phyloP scores from a whole-genome alignment of 1,140 invertebrate genomes.

The Triops cancriformis region DNA sequence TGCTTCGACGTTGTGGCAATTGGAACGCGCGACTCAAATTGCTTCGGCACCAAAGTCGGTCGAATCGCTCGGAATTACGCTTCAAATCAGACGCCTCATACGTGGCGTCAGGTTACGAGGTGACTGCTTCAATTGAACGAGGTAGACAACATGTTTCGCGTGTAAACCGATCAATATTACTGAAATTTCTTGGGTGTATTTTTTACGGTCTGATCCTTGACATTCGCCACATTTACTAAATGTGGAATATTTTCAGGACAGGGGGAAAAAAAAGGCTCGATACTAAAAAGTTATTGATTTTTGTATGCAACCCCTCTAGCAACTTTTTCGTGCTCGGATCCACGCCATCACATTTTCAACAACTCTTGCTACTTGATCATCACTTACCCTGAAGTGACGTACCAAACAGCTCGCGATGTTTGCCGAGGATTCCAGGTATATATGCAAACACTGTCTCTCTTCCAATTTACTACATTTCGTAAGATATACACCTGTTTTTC shows the following conservation, averaged over 20 bases:
- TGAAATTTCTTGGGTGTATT: neutral
- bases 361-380: conserved; percentile 59
- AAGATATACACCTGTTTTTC: neutral
- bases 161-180: conserved; percentile 15
- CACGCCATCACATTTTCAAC: conserved; percentile 20
- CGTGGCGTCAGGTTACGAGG: conserved; percentile 58
- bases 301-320: conserved; percentile 17
- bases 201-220: neutral
- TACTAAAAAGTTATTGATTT: neutral
- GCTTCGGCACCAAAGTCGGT: conserved; percentile 41
- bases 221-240: too few relatives aligned
- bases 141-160: conserved; percentile 43
- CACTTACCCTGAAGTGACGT: conserved; percentile 60
- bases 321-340: conserved; percentile 27
- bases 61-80: conserved; percentile 45
- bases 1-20: conserved; percentile 54
- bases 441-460: neutral
- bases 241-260: neutral
- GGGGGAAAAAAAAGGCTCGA: neutral
- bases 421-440: conserved; percentile 53
- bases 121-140: conserved; percentile 54
- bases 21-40: conserved; percentile 63
- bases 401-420: conserved; percentile 60
- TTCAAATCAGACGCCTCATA: conserved; percentile 64
- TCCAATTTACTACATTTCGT: neutral